These are phyloP conservation scores for Apamea monoglypha DNA, from an alignment of 2,888 invertebrate genomes.

Conservation along the genomic window DNA sequence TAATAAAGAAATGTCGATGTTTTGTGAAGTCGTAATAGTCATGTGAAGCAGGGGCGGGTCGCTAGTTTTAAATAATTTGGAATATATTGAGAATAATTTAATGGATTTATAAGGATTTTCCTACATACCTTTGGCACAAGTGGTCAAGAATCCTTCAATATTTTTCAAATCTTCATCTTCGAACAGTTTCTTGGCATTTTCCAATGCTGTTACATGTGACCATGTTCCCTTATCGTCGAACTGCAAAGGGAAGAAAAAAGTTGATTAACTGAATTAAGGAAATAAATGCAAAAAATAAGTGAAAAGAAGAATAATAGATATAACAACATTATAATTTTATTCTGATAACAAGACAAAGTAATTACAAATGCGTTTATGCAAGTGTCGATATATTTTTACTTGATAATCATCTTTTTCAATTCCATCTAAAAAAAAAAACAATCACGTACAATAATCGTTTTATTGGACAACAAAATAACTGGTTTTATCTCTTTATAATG, in stretches of 20 bases:
- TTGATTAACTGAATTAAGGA: background rate
- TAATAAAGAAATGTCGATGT: background rate
- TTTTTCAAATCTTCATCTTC: conserved; percentile 73
- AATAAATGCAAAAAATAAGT: background rate
- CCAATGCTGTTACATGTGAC: conserved; percentile 71
- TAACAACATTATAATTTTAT: background rate
- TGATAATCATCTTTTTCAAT: too few relatives aligned
- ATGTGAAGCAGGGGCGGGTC: too few relatives aligned
- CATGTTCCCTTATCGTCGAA: conserved; percentile 77
- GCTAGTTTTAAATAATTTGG: background rate
- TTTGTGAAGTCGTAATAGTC: too few relatives aligned
- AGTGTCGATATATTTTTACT: background rate
- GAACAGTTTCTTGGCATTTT: conserved; percentile 75
- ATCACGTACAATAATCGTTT: background rate
- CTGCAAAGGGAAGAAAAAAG: conserved; percentile 60
- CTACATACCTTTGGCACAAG: conserved; percentile 54
- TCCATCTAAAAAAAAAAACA: background rate
- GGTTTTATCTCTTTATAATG: background rate
- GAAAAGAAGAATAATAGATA: background rate
- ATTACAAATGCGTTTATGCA: background rate
- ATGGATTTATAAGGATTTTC: background rate
- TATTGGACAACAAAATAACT: background rate
- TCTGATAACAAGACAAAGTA: background rate
- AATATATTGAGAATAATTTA: background rate
- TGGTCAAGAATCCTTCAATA: conserved; percentile 71